Evolutionary conservation across 2,797 vertebrate genomes (phyloP).

Genomic region (Lagorchestes hirsutus): DNA sequence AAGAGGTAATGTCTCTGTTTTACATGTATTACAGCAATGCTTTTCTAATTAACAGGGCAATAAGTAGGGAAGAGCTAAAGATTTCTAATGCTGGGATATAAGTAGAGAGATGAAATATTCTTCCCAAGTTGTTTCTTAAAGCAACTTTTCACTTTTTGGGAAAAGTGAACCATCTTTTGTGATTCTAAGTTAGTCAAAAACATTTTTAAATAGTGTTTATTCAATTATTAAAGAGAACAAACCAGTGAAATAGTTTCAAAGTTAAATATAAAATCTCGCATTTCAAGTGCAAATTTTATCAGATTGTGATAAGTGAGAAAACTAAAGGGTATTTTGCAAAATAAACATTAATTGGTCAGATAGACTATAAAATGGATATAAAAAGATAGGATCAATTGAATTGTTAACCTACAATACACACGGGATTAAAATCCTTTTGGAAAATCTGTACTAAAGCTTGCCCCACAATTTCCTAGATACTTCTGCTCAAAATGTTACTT

Average conservation of each 20-base stretch:
- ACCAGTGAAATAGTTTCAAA: conserved; percentile 23
- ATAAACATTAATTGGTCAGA: conserved; percentile 4
- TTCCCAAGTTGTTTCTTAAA: neutral
- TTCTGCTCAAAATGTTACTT: neutral
- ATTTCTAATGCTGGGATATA: neutral
- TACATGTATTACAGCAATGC: neutral
- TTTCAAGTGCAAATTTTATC: conserved; percentile 30
- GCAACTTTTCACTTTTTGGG: neutral
- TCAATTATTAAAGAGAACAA: neutral
- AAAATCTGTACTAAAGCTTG: neutral
- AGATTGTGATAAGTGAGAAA: conserved; percentile 7
- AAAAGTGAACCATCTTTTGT: neutral
- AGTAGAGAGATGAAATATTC: neutral
- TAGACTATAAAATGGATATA: conserved; percentile 32
- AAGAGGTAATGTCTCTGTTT: neutral
- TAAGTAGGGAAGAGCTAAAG: neutral
- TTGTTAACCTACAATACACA: neutral
- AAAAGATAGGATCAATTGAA: conserved; percentile 17
- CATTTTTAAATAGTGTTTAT: neutral
- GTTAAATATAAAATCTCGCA: conserved; percentile 20
- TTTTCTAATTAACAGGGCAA: neutral
- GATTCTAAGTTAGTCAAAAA: neutral
- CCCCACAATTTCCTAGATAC: neutral
- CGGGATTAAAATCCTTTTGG: conserved; percentile 3
- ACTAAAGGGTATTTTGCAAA: conserved; percentile 6